Percentiles rank a stretch among this genome's conserved stretches.
These are phyloP conservation scores for Periparus ater DNA, from an alignment of 2,797 vertebrate genomes.

Conservation along the genomic window DNA sequence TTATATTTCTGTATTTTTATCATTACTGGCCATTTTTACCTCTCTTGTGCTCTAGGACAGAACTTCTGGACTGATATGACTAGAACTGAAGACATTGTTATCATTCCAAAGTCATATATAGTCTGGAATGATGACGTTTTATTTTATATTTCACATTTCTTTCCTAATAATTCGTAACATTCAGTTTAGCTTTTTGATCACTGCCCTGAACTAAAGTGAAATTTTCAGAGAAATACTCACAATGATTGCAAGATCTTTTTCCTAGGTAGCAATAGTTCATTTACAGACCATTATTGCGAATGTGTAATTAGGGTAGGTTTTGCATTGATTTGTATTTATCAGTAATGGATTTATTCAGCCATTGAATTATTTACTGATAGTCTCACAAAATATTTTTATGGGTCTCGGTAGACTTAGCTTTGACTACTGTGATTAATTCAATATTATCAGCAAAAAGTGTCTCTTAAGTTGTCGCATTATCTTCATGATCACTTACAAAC, in stretches of 20 bases:
- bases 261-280: neutral
- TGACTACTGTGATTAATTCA: neutral
- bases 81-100: neutral
- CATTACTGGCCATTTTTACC: neutral
- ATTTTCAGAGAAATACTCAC: neutral
- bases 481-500: neutral
- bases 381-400: neutral
- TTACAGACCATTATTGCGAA: neutral
- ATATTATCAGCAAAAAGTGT: neutral
- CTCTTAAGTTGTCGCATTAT: neutral
- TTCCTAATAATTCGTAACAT: neutral
- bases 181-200: neutral
- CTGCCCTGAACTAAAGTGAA: neutral
- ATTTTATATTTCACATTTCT: neutral
- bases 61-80: neutral
- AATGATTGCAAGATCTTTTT: neutral
- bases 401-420: neutral
- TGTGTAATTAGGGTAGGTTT: neutral
- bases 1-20: neutral
- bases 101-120: neutral
- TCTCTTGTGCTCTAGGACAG: neutral
- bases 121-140: neutral
- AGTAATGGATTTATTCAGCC: neutral
- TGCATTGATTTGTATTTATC: neutral
- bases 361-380: neutral